Percentiles rank a stretch among this genome's conserved stretches.
Conservation (phyloP, 2,113 vertebrate genomes). For the Calyptommatus sinebrachiatus region DNA sequence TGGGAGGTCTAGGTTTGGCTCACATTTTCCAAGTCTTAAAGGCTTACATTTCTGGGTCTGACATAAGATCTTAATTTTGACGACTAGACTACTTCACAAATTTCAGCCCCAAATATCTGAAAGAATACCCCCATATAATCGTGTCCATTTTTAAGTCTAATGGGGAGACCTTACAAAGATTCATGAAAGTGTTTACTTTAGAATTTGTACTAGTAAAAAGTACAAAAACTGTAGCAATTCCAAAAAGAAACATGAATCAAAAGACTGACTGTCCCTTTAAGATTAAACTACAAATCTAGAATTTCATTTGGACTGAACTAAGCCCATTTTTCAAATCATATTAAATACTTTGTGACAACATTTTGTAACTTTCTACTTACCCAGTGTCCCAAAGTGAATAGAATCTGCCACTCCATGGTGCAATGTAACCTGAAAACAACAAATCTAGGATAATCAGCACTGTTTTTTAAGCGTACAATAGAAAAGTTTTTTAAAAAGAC, state of each 20-base stretch:
- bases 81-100: no score
- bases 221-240: neutral
- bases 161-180: neutral
- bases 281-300: no score
- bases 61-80: no score
- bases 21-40: no score
- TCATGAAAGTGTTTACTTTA: neutral
- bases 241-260: neutral
- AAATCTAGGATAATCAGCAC: neutral
- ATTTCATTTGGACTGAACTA: neutral
- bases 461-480: neutral
- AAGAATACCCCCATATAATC: no score
- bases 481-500: neutral
- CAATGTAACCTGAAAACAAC: constrained; percentile 87
- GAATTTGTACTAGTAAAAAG: neutral
- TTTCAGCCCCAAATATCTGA: no score
- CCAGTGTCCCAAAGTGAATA: constrained; percentile 98
- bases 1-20: no score
- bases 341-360: neutral
- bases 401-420: constrained; percentile 98
- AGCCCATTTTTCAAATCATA: neutral
- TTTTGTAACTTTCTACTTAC: constrained; percentile 74
- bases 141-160: no score
- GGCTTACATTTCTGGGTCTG: no score
- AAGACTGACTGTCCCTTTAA: neutral